phyloP scores from a whole-genome alignment of 2,113 vertebrate genomes.

The Pachycephala philippinensis region DNA sequence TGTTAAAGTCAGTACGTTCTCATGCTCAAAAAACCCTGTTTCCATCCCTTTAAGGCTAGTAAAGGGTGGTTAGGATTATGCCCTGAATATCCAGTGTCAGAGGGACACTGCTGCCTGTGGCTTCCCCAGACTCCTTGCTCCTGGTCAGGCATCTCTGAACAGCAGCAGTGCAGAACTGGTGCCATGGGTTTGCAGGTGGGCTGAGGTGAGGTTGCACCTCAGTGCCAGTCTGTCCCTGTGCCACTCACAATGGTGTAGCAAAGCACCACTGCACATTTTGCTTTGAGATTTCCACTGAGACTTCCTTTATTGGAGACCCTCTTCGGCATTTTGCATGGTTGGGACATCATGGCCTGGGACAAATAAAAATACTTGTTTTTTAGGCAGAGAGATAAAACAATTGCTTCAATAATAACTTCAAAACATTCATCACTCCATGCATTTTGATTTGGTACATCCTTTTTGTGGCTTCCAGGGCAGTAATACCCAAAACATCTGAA shows the following conservation, averaged over 20 bases:
- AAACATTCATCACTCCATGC: neutral
- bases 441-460: neutral
- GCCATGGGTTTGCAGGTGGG: neutral
- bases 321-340: accelerated
- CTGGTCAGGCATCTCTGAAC: neutral
- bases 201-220: neutral
- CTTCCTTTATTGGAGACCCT: neutral
- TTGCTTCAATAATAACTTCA: neutral
- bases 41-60: neutral
- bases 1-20: neutral
- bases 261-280: neutral
- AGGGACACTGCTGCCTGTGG: neutral
- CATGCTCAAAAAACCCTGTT: neutral
- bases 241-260: neutral
- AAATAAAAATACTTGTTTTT: neutral
- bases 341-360: too few species aligned
- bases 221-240: neutral
- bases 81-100: neutral
- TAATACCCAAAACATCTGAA: neutral
- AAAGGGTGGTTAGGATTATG: neutral
- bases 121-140: neutral
- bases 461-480: neutral
- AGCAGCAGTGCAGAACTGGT: neutral
- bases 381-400: neutral
- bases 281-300: neutral